Evolutionary conservation across 2,888 invertebrate genomes (phyloP), one percentile per base, ranked within the genome.

Genomic region (Stenurella melanura): DNA sequence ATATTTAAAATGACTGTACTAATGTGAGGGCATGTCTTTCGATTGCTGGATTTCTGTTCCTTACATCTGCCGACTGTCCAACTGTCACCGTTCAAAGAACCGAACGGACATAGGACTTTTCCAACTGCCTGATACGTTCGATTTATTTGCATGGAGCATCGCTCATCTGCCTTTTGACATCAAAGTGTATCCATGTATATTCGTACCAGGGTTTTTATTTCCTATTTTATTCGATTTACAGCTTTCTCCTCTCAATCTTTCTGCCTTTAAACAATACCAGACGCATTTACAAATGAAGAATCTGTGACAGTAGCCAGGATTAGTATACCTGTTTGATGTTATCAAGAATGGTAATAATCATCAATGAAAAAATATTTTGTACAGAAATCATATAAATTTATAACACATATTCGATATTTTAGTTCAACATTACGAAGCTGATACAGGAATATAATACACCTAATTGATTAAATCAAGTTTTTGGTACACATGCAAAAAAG

Each of bases 31-130:
- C 63, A 67, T 56, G 42, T 63, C 66, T 60, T 66, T 79, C 70
- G 73, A 74, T 74, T 74, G 70, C 61, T 17, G 79, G 70, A 77
- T 78, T 69, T 75, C 73, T 77, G 66, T 58, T 78, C 74, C 78
- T 75, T 80, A 77, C 84, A 83, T 82, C 83, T 83, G 82, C 83
- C 82, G 83, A 78, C 83, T 83, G 82, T 82, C 83, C 72, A 76
- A 76, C 80, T 81, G 80, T 80, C 78, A 80, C 77, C 76, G 75
- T 77, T 77, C 74, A 77, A 73, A 80, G 71, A 74, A 78, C 74
- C 77, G 71, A 77, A 71, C 73, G 73, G 78, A 74, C 80, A 73
- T 56, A 50, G 74, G 63, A 73, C 73, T 73, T 77, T 80, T 74
- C 74, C 76, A 73, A 78, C 79, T 81, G 70, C 64, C 73, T 50